Evolutionary conservation across 1,140 invertebrate genomes (phyloP), one percentile per base, ranked within the genome.

Genomic region (Bombus confusus): DNA sequence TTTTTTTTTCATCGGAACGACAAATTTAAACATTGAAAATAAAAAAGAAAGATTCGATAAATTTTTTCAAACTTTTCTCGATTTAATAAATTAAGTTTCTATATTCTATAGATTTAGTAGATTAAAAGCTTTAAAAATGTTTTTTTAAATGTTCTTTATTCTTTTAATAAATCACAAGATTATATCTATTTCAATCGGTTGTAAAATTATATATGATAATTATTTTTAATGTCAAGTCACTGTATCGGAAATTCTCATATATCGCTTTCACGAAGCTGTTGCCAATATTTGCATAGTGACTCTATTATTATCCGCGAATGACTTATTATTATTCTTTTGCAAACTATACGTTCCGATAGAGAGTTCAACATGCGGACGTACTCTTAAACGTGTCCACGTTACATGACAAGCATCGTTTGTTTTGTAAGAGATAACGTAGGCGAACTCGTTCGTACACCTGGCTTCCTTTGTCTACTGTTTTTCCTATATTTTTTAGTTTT

Each of bases 301-400:
- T 73, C n/a, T 37, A 57, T 37, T 57, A 52, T 37, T 57, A 75
- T 75, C 34, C 31, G 5, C 22, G 8, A 25, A 18, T 34, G 47
- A 68, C 34, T 68, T 68, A 68, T 34, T 37, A 68, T 68, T 68
- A 37, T 68, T 34, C 75, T 77, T 59, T 77, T n/a, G 34, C 15
- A 62, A 77, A 77, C 52, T n/a, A 25, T 25, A 59, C 6, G 25
- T 4, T 31, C 4, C 28, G 3, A 62, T 28, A 28, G 25, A 25
- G 34, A 77, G 52, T 77, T 62, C 15, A 76, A 59, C 34, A 25
- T 39, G 13, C 37, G 37, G 22, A 41, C 4, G 10, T 28, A 25
- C 39, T 39, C 39, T 39, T 39, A 37, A 18, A 37, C 5, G 8
- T 39, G 47, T 62, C 37, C 6, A 43, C 10, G 4, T 71, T 37